Evolutionary conservation across 2,888 invertebrate species (phyloP), one percentile per base, ranked within the genome.

Genomic region (Megastigmus dorsalis): DNA sequence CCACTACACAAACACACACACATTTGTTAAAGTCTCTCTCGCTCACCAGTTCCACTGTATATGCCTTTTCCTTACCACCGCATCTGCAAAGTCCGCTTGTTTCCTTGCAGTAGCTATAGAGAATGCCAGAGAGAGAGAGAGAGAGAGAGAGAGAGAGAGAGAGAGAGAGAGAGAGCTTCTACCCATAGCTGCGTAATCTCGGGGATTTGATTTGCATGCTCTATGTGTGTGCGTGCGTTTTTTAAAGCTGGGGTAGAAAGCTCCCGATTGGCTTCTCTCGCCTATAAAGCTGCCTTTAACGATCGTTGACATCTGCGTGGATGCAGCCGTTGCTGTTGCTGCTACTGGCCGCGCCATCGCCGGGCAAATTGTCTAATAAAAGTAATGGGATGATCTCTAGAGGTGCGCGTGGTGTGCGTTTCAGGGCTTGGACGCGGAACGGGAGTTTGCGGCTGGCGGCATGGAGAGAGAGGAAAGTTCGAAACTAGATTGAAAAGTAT

Each of bases 191-290:
- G 54, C 62, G 52, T 60, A 62, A 74, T 68, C 68, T 63, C 63
- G 45, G 69, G n/a, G 52, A 62, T 69, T 70, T 67, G 75, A 75
- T 75, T 75, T 75, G 71, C 75, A 67, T 71, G 63, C 48, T n/a
- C n/a, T n/a, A n/a, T n/a, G n/a, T n/a, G n/a, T n/a, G n/a, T n/a
- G n/a, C 52, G 33, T 23, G 15, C 33, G 45, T n/a, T n/a, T n/a
- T n/a, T n/a, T n/a, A n/a, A n/a, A n/a, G n/a, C n/a, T n/a, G n/a
- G n/a, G n/a, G n/a, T n/a, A n/a, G n/a, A n/a, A n/a, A 36, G 33
- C n/a, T 28, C 38, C 30, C 52, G 59, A 59, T 57, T 72, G 59
- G 72, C 72, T 66, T 66, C 65, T 23, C 33, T 15, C 26, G 4
- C 10, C n/a, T 30, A 13, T n/a, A 48, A 48, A n/a, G 62, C 52